Percentiles rank a stretch among this genome's conserved stretches.
phyloP scores from a whole-genome alignment of 2,888 invertebrate genomes.

The Andrena bicolor region DNA sequence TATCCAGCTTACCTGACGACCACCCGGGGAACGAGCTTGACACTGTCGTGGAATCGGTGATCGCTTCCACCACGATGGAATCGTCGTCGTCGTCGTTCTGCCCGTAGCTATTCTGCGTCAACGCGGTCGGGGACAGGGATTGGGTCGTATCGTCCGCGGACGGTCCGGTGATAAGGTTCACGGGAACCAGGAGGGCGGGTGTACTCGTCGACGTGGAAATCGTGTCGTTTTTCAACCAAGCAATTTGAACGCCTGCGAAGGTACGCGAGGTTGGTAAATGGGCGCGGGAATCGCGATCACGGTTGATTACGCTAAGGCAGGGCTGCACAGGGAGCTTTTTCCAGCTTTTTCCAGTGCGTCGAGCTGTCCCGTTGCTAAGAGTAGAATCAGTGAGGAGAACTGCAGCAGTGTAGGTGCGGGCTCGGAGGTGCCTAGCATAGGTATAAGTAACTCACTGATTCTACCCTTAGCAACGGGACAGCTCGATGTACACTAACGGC shows the following conservation, averaged over 20 bases:
- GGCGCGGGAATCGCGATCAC: not conserved
- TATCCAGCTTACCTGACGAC: slow-evolving; percentile 29
- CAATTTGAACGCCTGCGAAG: slow-evolving; percentile 78
- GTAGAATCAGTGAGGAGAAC: too few relatives aligned
- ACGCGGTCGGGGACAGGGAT: slow-evolving; percentile 70
- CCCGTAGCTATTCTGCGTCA: slow-evolving; percentile 33
- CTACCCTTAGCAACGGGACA: too few relatives aligned
- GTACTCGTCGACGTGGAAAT: slow-evolving; percentile 74
- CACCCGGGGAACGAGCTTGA: not conserved
- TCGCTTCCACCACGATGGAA: slow-evolving; percentile 80
- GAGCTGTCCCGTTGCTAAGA: too few relatives aligned
- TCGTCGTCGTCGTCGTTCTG: slow-evolving; percentile 78
- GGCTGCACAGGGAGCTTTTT: too few relatives aligned
- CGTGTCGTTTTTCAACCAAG: slow-evolving; percentile 82
- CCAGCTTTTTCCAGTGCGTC: too few relatives aligned
- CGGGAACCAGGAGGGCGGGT: slow-evolving; percentile 72
- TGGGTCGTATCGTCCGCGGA: slow-evolving; percentile 67
- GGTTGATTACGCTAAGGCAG: too few relatives aligned
- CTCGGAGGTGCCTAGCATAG: too few relatives aligned
- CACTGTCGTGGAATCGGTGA: slow-evolving; percentile 72
- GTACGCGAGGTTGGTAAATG: not conserved
- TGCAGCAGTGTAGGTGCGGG: too few relatives aligned
- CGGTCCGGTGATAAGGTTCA: slow-evolving; percentile 77
- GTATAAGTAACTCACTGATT: too few relatives aligned
- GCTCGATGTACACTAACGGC: too few relatives aligned